These are phyloP conservation scores for Syrrhaptes paradoxus DNA, from an alignment of 2,113 vertebrate species.

Conservation along the genomic window DNA sequence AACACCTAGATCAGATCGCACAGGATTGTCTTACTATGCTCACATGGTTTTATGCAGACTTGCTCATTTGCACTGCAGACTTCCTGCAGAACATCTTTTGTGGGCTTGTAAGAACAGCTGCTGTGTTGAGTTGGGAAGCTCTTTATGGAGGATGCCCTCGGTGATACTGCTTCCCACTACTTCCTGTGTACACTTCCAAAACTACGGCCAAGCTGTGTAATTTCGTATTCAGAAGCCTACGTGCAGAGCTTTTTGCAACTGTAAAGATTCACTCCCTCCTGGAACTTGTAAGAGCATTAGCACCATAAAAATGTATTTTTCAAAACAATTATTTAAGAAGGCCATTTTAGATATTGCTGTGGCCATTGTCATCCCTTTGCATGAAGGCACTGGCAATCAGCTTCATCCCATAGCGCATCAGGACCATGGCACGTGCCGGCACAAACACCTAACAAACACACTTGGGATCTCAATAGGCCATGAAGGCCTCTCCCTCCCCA, in stretches of 20 bases:
- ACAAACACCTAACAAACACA: background rate
- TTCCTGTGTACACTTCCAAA: background rate
- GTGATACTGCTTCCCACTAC: background rate
- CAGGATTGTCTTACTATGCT: background rate
- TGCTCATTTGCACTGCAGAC: background rate
- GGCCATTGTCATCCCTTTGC: background rate
- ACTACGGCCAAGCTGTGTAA: background rate
- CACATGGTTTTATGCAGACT: accelerated
- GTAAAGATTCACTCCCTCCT: background rate
- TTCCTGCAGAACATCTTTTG: background rate
- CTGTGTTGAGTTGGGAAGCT: background rate
- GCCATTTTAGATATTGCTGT: background rate
- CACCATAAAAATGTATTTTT: background rate
- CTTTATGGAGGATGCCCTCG: background rate
- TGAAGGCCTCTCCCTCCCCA: background rate
- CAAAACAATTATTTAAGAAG: background rate
- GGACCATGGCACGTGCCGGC: accelerated
- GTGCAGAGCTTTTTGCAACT: background rate
- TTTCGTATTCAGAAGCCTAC: background rate
- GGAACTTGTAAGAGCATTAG: background rate
- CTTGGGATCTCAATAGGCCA: background rate
- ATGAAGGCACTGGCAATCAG: background rate
- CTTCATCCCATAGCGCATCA: background rate
- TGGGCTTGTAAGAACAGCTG: background rate
- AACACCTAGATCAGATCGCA: too few relatives aligned